These are phyloP conservation scores for Entomobrya proxima DNA, from an alignment of 2,888 invertebrate genomes.

Conservation along the genomic window DNA sequence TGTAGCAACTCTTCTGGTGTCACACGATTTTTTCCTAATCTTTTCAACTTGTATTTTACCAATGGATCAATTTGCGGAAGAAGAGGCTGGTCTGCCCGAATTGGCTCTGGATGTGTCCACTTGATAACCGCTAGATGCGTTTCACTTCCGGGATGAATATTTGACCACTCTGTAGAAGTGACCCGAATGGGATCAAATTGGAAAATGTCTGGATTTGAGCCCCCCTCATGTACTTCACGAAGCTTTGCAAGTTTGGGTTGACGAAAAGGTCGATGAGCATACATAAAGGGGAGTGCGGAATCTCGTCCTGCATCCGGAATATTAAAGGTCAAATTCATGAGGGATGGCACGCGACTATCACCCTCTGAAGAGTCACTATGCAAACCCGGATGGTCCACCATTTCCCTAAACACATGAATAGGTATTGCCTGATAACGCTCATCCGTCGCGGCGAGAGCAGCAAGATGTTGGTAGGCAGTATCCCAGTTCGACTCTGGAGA, in stretches of 20 bases:
- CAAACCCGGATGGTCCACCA: not conserved
- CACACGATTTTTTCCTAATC: not conserved
- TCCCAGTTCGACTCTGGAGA: not conserved
- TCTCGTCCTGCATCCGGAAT: not conserved
- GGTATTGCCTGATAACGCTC: not conserved
- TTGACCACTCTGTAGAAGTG: not conserved
- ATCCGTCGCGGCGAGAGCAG: not conserved
- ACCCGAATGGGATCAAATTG: slow-evolving; percentile 17
- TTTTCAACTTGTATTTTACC: slow-evolving; percentile 21
- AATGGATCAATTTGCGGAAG: slow-evolving; percentile 6
- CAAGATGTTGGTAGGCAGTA: not conserved
- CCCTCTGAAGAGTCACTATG: not conserved
- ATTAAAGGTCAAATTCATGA: not conserved
- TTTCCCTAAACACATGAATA: not conserved
- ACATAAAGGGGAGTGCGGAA: no score
- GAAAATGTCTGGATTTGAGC: not conserved
- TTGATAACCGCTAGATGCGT: not conserved
- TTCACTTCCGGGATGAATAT: not conserved
- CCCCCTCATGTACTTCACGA: no score
- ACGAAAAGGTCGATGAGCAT: slow-evolving; percentile 23
- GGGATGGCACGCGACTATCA: not conserved
- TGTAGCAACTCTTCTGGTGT: not conserved
- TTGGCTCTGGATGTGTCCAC: slow-evolving; percentile 17
- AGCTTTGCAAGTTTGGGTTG: not conserved
- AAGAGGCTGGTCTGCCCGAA: not conserved